Evolutionary conservation across 2,113 vertebrate genomes (phyloP).

Genomic region (Hystrix brachyura): DNA sequence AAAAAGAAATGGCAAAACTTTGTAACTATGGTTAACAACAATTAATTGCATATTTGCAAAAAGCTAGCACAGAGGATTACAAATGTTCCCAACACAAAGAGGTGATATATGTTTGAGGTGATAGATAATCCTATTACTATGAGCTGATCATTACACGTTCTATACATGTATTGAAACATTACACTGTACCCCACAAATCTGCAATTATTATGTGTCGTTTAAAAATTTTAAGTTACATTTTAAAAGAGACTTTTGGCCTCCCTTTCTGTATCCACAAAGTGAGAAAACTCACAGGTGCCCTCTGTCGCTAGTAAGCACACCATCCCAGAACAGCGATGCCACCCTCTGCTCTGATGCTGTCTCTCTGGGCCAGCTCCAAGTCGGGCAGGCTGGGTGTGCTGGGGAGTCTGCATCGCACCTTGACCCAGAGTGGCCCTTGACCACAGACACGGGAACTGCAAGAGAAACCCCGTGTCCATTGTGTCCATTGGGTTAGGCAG

Average conservation of each 20-base stretch:
- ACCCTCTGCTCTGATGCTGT: background rate
- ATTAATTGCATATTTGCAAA: background rate
- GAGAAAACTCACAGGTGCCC: background rate
- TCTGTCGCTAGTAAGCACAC: accelerated
- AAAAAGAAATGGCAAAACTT: background rate
- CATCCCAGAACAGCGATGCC: accelerated
- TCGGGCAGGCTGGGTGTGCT: background rate
- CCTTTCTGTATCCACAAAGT: background rate
- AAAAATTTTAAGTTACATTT: background rate
- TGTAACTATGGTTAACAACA: background rate
- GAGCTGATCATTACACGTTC: background rate
- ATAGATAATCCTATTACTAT: background rate
- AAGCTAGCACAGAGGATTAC: background rate
- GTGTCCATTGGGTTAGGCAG: background rate
- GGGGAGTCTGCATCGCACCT: background rate
- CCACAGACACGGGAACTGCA: accelerated
- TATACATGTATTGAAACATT: background rate
- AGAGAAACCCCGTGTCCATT: background rate
- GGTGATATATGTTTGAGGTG: too few species aligned
- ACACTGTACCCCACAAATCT: background rate
- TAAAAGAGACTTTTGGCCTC: background rate
- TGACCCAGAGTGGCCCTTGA: background rate
- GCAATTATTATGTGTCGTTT: too few species aligned
- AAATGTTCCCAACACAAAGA: background rate
- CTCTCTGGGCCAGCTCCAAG: accelerated